Conservation (phyloP, 1,140 invertebrate species). For the Ips typographus region DNA sequence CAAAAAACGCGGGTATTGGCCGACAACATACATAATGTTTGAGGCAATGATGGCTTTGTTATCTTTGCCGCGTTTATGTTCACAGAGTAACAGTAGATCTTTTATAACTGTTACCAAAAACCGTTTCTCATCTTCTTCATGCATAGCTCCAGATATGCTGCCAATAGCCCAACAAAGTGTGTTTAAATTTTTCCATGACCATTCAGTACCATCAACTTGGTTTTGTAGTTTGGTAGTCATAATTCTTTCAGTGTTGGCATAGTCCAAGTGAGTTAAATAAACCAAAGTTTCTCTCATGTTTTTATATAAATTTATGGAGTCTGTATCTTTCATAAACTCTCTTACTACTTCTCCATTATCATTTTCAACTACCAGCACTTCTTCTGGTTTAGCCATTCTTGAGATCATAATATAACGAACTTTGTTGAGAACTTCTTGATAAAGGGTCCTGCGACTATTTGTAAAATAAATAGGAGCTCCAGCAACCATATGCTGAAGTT, state of each 20-base stretch:
- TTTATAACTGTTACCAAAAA: slow-evolving; percentile 99
- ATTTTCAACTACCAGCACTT: slow-evolving; percentile 99
- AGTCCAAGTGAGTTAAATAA: slow-evolving; percentile 98
- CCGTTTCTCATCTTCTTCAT: slow-evolving; percentile 98
- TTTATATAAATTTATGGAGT: slow-evolving; percentile 99
- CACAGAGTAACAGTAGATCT: slow-evolving; percentile 96
- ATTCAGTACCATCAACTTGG: slow-evolving; percentile 98
- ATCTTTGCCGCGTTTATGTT: slow-evolving; percentile 99
- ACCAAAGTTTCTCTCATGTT: slow-evolving; percentile 99
- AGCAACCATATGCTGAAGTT: slow-evolving; percentile 55
- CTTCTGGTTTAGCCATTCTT: slow-evolving; percentile 99
- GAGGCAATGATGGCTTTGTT: slow-evolving; percentile 99
- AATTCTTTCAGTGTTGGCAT: slow-evolving; percentile 94
- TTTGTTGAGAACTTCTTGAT: slow-evolving; percentile 74
- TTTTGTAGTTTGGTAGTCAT: slow-evolving; percentile 99
- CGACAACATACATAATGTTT: slow-evolving; percentile 99
- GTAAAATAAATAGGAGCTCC: slow-evolving; percentile 52
- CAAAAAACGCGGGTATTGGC: slow-evolving; percentile 98
- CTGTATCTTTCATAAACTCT: slow-evolving; percentile 99
- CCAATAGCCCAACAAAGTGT: slow-evolving; percentile 99
- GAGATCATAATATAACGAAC: slow-evolving; percentile 99
- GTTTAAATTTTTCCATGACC: slow-evolving; percentile 99
- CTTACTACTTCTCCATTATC: slow-evolving; percentile 99
- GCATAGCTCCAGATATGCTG: slow-evolving; percentile 98
- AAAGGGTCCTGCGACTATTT: slow-evolving; percentile 49